Evolutionary conservation across 2,888 invertebrate species (phyloP), one percentile per base, ranked within the genome.

Genomic region (Strigamia transsilvanica): DNA sequence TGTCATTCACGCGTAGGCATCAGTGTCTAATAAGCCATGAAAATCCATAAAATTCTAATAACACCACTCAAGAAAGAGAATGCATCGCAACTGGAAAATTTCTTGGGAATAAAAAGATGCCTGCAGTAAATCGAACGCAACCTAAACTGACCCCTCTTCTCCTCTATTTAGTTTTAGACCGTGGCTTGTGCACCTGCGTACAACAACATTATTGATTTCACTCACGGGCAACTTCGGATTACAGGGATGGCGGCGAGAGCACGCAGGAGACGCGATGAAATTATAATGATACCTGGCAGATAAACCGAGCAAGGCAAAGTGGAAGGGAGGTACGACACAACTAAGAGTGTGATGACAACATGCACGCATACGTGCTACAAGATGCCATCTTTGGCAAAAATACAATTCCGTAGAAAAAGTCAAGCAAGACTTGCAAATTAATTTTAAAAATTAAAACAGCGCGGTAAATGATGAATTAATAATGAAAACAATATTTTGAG

Each of bases 211-310:
- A 73, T 73, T 73, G 73, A 73, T 73, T 73, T 73, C 73, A 73
- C 73, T 73, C 73, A 73, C 73, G 73, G 32, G 13, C 73, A 73
- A 73, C 73, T 73, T 73, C 32, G 73, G 73, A 73, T 73, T 73
- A 73, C 73, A 13, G 32, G 32, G 73, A 73, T 73, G 73, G 73
- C 32, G 13, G 73, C 32, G 73, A 73, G 66, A 23, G 66, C 66
- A 66, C 66, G 66, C 66, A 66, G 27, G 66, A 66, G 73, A 73
- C 73, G 73, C 73, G 73, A 73, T 73, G 73, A 73, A 73, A 73
- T 73, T 73, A 73, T 73, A 73, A 73, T 73, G 73, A 73, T 73
- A 73, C 73, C 73, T 73, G 32, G 27, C 15, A 73, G 73, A 73
- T 73, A 73, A 73, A 73, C 73, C 73, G 32, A 73, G 73, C 73